Percentiles rank a stretch among this genome's conserved stretches.
These are phyloP conservation scores for Odontothrips loti DNA, from an alignment of 2,888 invertebrate species.

Conservation along the genomic window DNA sequence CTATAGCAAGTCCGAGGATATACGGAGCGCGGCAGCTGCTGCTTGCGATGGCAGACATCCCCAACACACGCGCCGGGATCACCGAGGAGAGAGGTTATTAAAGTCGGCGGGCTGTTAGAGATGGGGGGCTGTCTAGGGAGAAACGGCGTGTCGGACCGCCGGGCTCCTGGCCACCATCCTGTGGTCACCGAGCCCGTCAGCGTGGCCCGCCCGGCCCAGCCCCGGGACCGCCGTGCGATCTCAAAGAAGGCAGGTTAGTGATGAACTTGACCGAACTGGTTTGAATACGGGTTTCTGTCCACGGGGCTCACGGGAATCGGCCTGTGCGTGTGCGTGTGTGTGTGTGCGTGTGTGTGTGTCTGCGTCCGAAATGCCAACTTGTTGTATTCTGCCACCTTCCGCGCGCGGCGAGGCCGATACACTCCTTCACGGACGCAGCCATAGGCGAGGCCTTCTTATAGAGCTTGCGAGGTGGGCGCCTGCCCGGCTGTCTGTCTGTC, in stretches of 20 bases:
- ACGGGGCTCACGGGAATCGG: too few relatives aligned
- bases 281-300: constrained; percentile 7
- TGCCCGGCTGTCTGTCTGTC: not conserved
- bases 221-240: not conserved
- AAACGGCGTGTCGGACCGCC: not conserved
- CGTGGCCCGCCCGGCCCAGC: not conserved
- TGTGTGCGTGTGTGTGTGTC: not conserved
- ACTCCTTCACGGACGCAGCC: too few relatives aligned
- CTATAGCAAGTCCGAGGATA: too few relatives aligned
- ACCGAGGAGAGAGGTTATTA: too few relatives aligned
- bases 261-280: constrained; percentile 24
- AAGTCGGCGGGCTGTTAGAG: not conserved
- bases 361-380: too few relatives aligned
- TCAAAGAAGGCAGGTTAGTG: constrained; percentile 26
- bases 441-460: too few relatives aligned
- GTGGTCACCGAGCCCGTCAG: too few relatives aligned
- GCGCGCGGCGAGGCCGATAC: too few relatives aligned
- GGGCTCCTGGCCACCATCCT: not conserved
- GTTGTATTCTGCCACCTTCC: too few relatives aligned
- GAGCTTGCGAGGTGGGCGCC: not conserved
- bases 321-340: not conserved
- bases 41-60: too few relatives aligned
- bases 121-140: not conserved
- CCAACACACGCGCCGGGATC: too few relatives aligned
- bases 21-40: too few relatives aligned